Conservation (phyloP, 2,797 vertebrate species). For the Chaetodon trifasciatus region DNA sequence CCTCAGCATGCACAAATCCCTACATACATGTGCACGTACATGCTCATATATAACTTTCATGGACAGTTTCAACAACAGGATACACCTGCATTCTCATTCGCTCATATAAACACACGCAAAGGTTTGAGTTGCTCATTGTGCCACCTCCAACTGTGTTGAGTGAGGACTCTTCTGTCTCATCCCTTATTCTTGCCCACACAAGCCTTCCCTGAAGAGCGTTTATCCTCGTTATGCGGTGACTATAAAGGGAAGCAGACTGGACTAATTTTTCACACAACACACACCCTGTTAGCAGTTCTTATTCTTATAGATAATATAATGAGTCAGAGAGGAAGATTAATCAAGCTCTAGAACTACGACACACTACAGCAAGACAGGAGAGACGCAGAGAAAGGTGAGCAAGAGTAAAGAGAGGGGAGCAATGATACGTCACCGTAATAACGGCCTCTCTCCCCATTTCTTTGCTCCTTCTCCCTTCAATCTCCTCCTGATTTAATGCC, state of each 20-base stretch:
- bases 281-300: conserved; percentile 87
- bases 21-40: conserved; percentile 68
- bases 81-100: conserved; percentile 48
- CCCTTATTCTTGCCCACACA: conserved; percentile 74
- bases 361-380: conserved; percentile 82
- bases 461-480: conserved; percentile 77
- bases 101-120: conserved; percentile 60
- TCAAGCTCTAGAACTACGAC: conserved; percentile 85
- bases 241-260: conserved; percentile 87
- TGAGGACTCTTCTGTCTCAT: conserved; percentile 64
- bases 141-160: conserved; percentile 69
- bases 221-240: conserved; percentile 81
- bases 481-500: conserved; percentile 73
- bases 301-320: conserved; percentile 86
- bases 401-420: conserved; percentile 78
- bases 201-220: conserved; percentile 78
- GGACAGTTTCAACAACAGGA: conserved; percentile 61
- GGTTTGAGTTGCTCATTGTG: conserved; percentile 66
- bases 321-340: conserved; percentile 85
- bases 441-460: conserved; percentile 65
- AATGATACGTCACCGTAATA: conserved; percentile 54
- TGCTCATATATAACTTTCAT: conserved; percentile 72
- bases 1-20: conserved; percentile 69
- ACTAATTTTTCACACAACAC: conserved; percentile 82
- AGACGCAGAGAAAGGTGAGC: conserved; percentile 76